Evolutionary conservation across 2,113 vertebrate genomes (phyloP).

Genomic region (human (Homo sapiens)): DNA sequence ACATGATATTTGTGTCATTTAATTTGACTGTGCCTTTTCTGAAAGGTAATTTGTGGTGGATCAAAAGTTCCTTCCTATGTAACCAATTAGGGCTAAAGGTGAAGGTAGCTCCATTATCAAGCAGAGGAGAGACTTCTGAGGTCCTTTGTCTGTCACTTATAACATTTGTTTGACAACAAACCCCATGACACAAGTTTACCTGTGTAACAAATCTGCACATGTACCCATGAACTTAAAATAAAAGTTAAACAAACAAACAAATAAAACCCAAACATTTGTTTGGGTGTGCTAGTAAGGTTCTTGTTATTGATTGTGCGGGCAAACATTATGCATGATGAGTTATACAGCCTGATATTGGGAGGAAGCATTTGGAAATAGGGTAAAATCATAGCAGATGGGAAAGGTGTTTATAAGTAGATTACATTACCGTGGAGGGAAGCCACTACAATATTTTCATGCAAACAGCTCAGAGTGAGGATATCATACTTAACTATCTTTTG

Average conservation of each 20-base stretch:
- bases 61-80: not conserved
- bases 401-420: slow-evolving; percentile 30
- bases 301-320: not conserved
- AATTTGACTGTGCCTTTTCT: not conserved
- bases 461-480: not conserved
- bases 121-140: not conserved
- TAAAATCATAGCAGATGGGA: slow-evolving; percentile 32
- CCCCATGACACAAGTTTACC: no score
- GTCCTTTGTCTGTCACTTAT: not conserved
- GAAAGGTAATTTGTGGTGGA: not conserved
- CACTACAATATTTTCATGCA: not conserved
- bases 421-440: not conserved
- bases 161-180: not conserved
- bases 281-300: not conserved
- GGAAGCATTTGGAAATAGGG: not conserved
- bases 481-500: slow-evolving; percentile 16
- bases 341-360: not conserved
- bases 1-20: not conserved
- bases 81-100: not conserved
- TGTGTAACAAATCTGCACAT: no score
- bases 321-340: not conserved
- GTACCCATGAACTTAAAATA: no score
- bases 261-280: not conserved
- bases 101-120: not conserved
- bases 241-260: no score